Conservation (phyloP, 2,113 vertebrate genomes). For the Nycticryphes semicollaris region DNA sequence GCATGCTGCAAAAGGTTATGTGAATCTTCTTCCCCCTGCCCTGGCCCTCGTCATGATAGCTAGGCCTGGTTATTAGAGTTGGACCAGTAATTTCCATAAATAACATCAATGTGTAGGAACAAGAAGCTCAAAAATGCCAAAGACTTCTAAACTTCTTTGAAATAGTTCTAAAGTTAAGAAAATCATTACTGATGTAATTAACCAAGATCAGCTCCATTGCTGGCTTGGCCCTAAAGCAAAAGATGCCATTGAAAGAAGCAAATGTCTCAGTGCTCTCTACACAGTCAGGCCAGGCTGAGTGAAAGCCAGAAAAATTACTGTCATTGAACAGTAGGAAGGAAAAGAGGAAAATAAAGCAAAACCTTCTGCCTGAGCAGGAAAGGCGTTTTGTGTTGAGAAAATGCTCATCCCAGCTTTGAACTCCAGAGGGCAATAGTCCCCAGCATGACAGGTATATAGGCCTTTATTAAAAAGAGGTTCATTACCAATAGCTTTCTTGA, state of each 20-base stretch:
- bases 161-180: conserved; percentile 64
- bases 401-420: neutral
- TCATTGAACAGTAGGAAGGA: neutral
- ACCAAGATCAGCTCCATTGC: conserved; percentile 51
- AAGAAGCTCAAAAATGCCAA: conserved; percentile 44
- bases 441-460: neutral
- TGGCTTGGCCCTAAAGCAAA: conserved; percentile 31
- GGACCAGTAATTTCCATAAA: neutral
- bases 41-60: fast-evolving
- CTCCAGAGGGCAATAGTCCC: conserved; percentile 66
- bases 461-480: fast-evolving
- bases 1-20: neutral
- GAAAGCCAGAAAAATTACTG: neutral
- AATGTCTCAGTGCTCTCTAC: neutral
- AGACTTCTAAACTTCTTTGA: conserved; percentile 54
- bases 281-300: neutral
- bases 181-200: conserved; percentile 61
- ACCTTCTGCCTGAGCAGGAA: neutral
- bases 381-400: neutral
- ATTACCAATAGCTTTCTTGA: neutral
- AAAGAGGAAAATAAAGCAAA: neutral
- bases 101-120: neutral
- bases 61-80: neutral
- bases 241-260: neutral
- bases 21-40: neutral